Evolutionary conservation across 2,888 invertebrate species (phyloP), one percentile per base, ranked within the genome.

Genomic region (Drosophila emarginata): DNA sequence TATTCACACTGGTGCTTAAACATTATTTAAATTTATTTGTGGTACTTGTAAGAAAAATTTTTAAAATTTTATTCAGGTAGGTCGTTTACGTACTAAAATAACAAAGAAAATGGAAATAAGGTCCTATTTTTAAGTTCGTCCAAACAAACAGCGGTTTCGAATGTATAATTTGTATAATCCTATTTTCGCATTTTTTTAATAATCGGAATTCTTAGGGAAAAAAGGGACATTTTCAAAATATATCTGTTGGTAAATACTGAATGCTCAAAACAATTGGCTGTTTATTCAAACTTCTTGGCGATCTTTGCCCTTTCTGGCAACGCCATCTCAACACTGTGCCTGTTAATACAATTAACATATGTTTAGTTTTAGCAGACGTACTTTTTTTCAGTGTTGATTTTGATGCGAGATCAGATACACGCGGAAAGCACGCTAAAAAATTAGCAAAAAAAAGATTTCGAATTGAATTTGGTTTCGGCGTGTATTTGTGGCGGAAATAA

Each of bases 381-480:
- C 6, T 56, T 32, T 32, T 32, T 32, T 32, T 32, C 32, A 32
- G 64, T 18, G 40, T 23, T 56, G 6, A 32, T 69, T 56, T 70
- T 45, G 18, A 21, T 21, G 39, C 39, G 37, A 21, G 28, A 50
- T 64, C 15, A 72, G 28, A 26, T 18, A 11, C 36, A 36, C 36
- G 54, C n/a, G 54, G 28, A 15, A 9, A 15, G 51, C 23, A 23
- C 23, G 23, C 51, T n/a, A 26, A 52, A 52, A 52, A 52, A 52
- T 26, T 3, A 52, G 26, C 52, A 52, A 1, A 40, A 7, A 45
- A 7, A 45, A 15, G 6, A 45, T 45, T 45, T 45, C 21, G 40
- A 45, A 45, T 18, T 45, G 15, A 15, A 18, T 45, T 15, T 18
- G 21, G 45, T 21, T 12, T 39, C 14, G 39, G 14, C 39, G 39